Base-by-base conservation (phyloP, 1,140 invertebrate genomes). In the Diorhabda carinulata region DNA sequence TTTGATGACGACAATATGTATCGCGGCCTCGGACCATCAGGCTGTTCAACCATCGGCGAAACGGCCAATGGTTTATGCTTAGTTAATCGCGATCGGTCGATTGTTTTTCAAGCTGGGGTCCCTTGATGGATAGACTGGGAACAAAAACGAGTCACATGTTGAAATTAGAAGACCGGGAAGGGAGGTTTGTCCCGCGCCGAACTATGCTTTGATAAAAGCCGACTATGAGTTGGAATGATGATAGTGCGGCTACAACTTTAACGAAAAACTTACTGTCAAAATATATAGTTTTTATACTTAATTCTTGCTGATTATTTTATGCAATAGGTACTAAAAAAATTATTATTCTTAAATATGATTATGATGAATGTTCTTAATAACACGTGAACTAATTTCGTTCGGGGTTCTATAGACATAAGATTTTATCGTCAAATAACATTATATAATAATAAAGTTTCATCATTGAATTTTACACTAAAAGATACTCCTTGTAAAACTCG, bases 91-190 rank as follows among this genome's bases (percentile, higher is more conserved):
- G 59, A 66, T 63, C 64, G 64, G 25, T 52, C 66, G 70, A 69
- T 73, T 70, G 72, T 73, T 73, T 73, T 73, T 73, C 63, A 65
- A 60, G 60, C 57, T 58, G 66, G 10, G 47, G 71, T 73, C 58
- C 25, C 68, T 71, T 78, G 77, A 77, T 78, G 75, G 73, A 78
- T 78, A 77, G 77, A 75, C 75, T 76, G 74, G 70, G 70, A 74
- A 77, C 75, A 78, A 78, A 78, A 78, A 78, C 72, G 70, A 76
- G 77, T 74, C 77, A 78, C 66, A 76, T 76, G 76, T 74, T 75
- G 77, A 78, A 78, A 78, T 78, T 78, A 77, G 77, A 78, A 77
- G 77, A 76, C 76, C 77, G 76, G 77, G 74, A 77, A 76, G 77
- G 64, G 70, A 72, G 64, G 66, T 70, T 61, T 71, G 74, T 72